Evolutionary conservation across 1,140 invertebrate genomes (phyloP), one percentile per base, ranked within the genome.

Genomic region (Brachionus rubens): DNA sequence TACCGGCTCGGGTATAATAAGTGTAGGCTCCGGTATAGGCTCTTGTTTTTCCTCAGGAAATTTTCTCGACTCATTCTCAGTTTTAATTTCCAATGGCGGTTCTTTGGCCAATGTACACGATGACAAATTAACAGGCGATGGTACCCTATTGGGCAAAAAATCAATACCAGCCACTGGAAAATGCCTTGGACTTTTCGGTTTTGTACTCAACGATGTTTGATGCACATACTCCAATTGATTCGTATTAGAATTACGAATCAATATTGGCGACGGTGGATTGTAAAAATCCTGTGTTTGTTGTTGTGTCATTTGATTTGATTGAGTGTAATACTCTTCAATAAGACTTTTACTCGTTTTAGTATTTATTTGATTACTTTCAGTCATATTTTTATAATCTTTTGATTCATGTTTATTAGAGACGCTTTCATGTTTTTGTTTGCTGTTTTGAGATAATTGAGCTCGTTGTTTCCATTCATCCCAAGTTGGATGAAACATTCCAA

Each of bases 381-480:
- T 33, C 28, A 28, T 59, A 16, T 41, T 59, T 28, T 33, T 59
- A 33, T 7, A 28, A 30, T 0, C n/a, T 40, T 14, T 59, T 59
- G 54, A 3, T 59, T 59, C 28, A 59, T 59, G 28, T 36, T 59
- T 12, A 36, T 59, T 33, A n/a, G 54, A 59, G 54, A 59, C 54
- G 54, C 54, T 59, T 36, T 59, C 54, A 33, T 33, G 26, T 33
- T 59, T 59, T 50, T 50, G 48, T 19, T 50, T 26, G 48, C 12
- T 50, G 3, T 19, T 36, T 24, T 72, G 28, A 6, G 43, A 50
- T 16, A 33, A 19, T 36, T 59, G 28, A 33, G 26, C 54, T 59
- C 16, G 54, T 72, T 72, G 68, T 33, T 72, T 72, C 68, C 68
- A 72, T 28, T 72, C 68, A 50, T 72, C 68, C 68, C 68, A 72